phyloP scores from a whole-genome alignment of 2,113 vertebrate species.

The Pagrus major region DNA sequence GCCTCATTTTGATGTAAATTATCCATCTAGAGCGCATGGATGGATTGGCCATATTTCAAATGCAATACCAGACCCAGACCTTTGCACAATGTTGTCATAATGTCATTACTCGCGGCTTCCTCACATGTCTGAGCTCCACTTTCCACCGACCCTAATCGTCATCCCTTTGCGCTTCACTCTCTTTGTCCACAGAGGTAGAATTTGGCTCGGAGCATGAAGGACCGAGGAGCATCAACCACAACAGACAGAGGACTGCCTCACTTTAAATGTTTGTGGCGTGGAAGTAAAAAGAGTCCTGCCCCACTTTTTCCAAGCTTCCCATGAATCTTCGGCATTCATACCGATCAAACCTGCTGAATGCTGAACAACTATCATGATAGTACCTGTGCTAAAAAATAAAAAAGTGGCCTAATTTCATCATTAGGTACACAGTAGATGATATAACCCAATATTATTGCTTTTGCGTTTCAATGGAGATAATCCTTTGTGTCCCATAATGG shows the following conservation, averaged over 20 bases:
- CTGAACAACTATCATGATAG: neutral
- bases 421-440: neutral
- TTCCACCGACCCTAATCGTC: neutral
- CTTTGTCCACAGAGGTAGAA: neutral
- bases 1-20: neutral
- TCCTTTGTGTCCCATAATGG: neutral
- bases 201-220: neutral
- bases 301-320: constrained; percentile 10
- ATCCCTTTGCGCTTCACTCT: constrained; percentile 2
- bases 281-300: constrained; percentile 10
- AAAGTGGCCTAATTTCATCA: neutral
- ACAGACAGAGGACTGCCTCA: constrained; percentile 3
- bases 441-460: neutral
- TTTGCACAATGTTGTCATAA: neutral
- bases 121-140: constrained; percentile 5
- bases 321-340: neutral
- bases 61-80: neutral
- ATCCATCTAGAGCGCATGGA: neutral
- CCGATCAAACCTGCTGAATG: neutral
- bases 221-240: neutral
- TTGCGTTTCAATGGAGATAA: neutral
- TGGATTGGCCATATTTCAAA: constrained; percentile 2
- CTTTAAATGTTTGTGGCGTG: neutral
- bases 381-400: constrained; percentile 18
- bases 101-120: neutral